A percentile compares a stretch with the other conserved stretches of the same genome.
phyloP scores from a whole-genome alignment of 2,113 vertebrate species.

The Uropsilus gracilis region DNA sequence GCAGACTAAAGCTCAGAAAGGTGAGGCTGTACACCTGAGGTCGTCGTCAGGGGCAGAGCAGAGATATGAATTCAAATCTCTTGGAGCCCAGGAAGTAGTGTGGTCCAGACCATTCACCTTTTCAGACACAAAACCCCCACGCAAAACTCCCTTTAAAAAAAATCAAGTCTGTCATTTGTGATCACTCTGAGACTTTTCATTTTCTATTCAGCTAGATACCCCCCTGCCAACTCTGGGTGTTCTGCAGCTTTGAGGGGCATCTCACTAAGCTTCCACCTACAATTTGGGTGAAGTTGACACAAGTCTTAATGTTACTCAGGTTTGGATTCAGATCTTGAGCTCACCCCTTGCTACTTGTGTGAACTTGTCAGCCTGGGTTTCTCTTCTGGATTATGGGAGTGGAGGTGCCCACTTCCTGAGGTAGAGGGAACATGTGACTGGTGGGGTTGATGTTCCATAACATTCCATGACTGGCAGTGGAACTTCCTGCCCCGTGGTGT shows the following conservation, averaged over 20 bases:
- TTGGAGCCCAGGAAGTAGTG: neutral
- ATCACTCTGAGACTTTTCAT: neutral
- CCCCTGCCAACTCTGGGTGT: neutral
- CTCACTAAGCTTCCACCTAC: neutral
- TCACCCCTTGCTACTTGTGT: neutral
- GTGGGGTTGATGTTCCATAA: neutral
- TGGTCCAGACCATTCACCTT: neutral
- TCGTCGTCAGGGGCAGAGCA: neutral
- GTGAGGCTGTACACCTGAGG: neutral
- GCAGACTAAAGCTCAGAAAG: neutral
- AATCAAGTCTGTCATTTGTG: neutral
- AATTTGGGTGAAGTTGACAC: neutral
- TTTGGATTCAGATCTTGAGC: neutral
- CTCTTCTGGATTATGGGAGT: neutral
- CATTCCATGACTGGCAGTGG: neutral
- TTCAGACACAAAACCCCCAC: neutral
- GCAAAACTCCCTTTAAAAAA: neutral
- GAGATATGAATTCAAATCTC: neutral
- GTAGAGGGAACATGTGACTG: too few species aligned
- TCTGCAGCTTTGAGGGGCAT: neutral
- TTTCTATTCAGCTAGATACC: neutral
- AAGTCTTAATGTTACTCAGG: neutral
- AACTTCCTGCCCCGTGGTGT: neutral
- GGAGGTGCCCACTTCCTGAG: neutral
- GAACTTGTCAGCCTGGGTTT: neutral